Evolutionary conservation across 2,888 invertebrate species (phyloP), one percentile per base, ranked within the genome.

Genomic region (Selenia dentaria): DNA sequence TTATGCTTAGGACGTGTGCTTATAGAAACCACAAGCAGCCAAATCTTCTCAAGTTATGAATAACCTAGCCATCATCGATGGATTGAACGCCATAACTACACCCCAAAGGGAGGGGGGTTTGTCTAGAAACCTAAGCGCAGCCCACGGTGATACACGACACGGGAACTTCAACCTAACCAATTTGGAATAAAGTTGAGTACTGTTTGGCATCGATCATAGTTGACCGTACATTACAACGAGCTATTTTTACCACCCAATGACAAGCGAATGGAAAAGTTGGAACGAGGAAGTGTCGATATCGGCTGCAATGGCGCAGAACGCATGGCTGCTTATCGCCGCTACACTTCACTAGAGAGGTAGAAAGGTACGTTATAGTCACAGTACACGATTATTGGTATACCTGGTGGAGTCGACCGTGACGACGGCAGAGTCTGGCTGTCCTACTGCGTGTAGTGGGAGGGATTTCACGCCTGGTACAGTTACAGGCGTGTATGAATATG

Each of bases 171-270:
- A 43, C 40, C 33, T 43, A 43, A 0, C 5, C 0, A 2, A 5
- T 1, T 0, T 5, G 6, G 0, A 2, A 4, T 27, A 43, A 16
- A 8, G 49, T 48, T 5, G 1, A 9, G 13, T 28, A 6, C 45
- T 2, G 9, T 9, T 5, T 16, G 26, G 12, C 2, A 3, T 10
- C 6, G 3, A 10, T 6, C 5, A 5, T 6, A 6, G 39, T 32
- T 31, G 38, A 27, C 31, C 35, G 49, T 34, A 33, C 33, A 29
- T 34, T 47, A 46, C 47, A 47, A 35, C 35, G 34, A 43, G 54
- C 40, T 70, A 70, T 70, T 65, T 66, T 59, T 68, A 63, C 46
- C 54, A 54, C 28, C 68, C 70, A 70, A 71, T 69, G 62, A 62
- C 62, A 55, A 41, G 52, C 50, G 46, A 45, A 39, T 53, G 47